Percentiles rank a stretch among this genome's conserved stretches.
Evolutionary conservation across 2,888 invertebrate species (phyloP).

Genomic region (Tachina grossa): DNA sequence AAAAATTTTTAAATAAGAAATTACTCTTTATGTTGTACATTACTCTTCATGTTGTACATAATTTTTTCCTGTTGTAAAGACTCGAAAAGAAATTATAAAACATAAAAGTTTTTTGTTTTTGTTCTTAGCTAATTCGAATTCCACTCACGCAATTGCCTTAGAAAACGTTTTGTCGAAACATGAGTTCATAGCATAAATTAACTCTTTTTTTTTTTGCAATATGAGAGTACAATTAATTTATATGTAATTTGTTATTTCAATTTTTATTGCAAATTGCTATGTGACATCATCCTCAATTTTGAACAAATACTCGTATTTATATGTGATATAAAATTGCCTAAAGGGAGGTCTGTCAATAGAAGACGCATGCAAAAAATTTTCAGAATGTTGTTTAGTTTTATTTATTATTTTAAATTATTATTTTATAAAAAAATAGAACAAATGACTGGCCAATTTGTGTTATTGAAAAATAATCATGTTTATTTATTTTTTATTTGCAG

Average conservation of each 20-base stretch:
- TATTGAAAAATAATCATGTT: not conserved
- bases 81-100: not conserved
- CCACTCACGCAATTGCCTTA: slow-evolving; percentile 47
- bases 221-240: not conserved
- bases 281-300: slow-evolving; percentile 37
- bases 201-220: not conserved
- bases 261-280: slow-evolving; percentile 3
- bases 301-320: slow-evolving; percentile 21
- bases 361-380: not conserved
- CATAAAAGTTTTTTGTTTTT: not conserved
- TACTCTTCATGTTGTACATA: not conserved
- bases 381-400: slow-evolving; percentile 1
- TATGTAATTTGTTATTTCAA: not conserved
- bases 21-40: too few species aligned
- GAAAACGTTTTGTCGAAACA: slow-evolving; percentile 45
- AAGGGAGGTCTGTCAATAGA: slow-evolving; percentile 9
- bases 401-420: slow-evolving; percentile 7
- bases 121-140: slow-evolving; percentile 37
- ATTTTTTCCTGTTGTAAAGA: not conserved
- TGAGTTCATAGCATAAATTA: slow-evolving; percentile 38
- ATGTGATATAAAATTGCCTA: slow-evolving; percentile 16
- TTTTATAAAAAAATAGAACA: not conserved
- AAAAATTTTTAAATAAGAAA: too few species aligned
- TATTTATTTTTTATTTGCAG: not conserved
- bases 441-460: slow-evolving; percentile 34